Conservation (phyloP, 2,113 vertebrate species). For the Proterorhinus semilunaris region DNA sequence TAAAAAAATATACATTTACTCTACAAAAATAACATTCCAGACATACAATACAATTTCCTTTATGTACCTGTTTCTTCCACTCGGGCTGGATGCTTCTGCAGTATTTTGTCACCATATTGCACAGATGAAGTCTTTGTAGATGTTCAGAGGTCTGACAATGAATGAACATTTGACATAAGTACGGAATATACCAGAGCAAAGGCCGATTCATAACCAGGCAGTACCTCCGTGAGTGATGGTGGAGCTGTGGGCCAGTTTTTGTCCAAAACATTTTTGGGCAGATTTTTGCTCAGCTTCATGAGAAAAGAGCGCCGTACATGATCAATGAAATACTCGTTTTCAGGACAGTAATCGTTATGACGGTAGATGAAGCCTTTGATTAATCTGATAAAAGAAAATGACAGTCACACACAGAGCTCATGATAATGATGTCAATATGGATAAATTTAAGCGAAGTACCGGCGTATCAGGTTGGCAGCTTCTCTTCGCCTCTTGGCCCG, state of each 20-base stretch:
- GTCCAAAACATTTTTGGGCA: slow-evolving; percentile 88
- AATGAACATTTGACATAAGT: neutral
- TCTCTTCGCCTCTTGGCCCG: slow-evolving; percentile 86
- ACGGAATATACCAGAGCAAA: neutral
- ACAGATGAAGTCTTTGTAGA: slow-evolving; percentile 82
- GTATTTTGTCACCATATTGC: slow-evolving; percentile 92
- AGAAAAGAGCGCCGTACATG: slow-evolving; percentile 90
- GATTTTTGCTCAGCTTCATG: slow-evolving; percentile 84
- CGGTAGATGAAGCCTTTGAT: slow-evolving; percentile 95
- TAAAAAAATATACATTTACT: neutral
- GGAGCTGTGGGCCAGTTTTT: slow-evolving; percentile 90
- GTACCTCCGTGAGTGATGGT: slow-evolving; percentile 84
- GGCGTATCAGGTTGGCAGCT: slow-evolving; percentile 87
- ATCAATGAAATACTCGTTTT: slow-evolving; percentile 94
- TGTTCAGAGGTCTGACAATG: slow-evolving; percentile 83
- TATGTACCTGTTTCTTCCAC: slow-evolving; percentile 92
- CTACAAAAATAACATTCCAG: neutral
- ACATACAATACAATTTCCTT: neutral
- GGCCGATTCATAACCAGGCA: neutral
- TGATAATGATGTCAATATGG: neutral
- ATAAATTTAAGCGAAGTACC: slow-evolving; percentile 65
- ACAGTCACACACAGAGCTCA: neutral
- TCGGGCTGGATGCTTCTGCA: slow-evolving; percentile 92
- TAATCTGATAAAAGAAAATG: slow-evolving; percentile 71
- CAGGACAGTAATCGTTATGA: slow-evolving; percentile 83